Base-by-base conservation (phyloP, 35 echinoderm and acorn worm species). In the Heliocidaris tuberculata region DNA sequence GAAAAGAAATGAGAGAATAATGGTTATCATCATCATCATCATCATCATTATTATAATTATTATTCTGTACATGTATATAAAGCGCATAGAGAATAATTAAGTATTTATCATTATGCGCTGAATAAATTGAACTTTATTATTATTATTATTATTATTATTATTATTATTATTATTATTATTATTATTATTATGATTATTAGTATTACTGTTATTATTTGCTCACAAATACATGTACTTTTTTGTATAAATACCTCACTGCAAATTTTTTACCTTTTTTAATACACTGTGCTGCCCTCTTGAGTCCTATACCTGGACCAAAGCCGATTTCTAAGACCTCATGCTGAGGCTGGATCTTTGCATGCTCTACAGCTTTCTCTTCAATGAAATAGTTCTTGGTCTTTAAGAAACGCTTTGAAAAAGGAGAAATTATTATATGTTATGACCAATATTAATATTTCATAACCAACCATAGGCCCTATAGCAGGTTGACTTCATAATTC, bases 291-390 rank as follows among this genome's bases (percentile, higher is more conserved):
- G 96, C 97, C n/a, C 30, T 65, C 59, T 95, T 94, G 24, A 98
- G 92, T 30, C 97, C 97, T 59, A 96, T 6, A 12, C 97, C 97
- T 60, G 97, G 97, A 17, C 97, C 97, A 94, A 98, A 98, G 19
- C 97, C 97, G 42, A 98, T 27, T 94, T 98, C 97, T 31, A 98
- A 86, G 31, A 98, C 95, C 50, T 95, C n/a, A 94, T 98, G 94
- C 48, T 96, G 29, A 16, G 92, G 48, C 86, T 98, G 50, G 50
- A 98, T 95, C 10, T 88, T 78, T 60, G 94, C 95, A 6, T 90
- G 60, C 48, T 59, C 54, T 27, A 98, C 97, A 59, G 97, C 97
- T 70, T 94, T 86, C 6, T 47, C 19, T 60, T 94, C 94, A 4
- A 96, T 17, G 47, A 19, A 52, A 31, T 16, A 19, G 31, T 97